Evolutionary conservation across 2,113 vertebrate species (phyloP).

Genomic region (Ardeotis arabs): DNA sequence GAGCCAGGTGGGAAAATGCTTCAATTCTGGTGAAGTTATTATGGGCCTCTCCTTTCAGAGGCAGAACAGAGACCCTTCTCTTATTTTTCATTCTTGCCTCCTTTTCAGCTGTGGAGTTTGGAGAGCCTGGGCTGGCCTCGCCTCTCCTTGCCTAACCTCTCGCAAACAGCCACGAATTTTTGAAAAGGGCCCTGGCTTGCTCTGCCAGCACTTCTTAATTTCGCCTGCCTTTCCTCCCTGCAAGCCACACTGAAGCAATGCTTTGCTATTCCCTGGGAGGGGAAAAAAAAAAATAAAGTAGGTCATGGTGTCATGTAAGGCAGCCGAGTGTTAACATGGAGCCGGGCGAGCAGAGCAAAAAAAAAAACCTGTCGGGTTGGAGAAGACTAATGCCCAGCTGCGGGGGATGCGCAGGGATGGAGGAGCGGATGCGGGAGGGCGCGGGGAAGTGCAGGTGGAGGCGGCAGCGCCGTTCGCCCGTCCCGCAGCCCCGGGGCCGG

Average conservation of each 20-base stretch:
- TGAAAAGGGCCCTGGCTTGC: slow-evolving; percentile 3
- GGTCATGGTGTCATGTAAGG: slow-evolving; percentile 69
- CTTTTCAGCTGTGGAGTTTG: not conserved
- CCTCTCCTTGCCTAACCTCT: slow-evolving; percentile 30
- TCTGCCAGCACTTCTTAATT: slow-evolving; percentile 14
- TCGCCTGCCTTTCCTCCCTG: not conserved
- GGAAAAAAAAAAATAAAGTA: slow-evolving; percentile 2
- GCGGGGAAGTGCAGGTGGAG: not conserved
- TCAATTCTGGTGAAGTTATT: not conserved
- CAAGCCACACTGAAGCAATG: not conserved
- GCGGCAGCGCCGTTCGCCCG: too few relatives aligned
- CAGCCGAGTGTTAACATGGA: not conserved
- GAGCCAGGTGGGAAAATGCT: not conserved
- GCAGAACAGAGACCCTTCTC: not conserved
- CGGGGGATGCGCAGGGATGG: not conserved
- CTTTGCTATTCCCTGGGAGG: not conserved
- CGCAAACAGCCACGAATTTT: slow-evolving; percentile 14
- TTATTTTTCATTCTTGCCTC: not conserved
- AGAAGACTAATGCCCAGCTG: not conserved
- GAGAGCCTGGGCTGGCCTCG: not conserved
- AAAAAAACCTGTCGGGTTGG: not conserved
- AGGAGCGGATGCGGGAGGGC: rapidly evolving
- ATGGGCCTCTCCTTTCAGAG: not conserved
- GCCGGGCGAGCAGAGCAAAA: not conserved
- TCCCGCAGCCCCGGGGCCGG: not conserved